Base-by-base conservation (phyloP, 2,888 invertebrate genomes). In the Tinea trinotella region DNA sequence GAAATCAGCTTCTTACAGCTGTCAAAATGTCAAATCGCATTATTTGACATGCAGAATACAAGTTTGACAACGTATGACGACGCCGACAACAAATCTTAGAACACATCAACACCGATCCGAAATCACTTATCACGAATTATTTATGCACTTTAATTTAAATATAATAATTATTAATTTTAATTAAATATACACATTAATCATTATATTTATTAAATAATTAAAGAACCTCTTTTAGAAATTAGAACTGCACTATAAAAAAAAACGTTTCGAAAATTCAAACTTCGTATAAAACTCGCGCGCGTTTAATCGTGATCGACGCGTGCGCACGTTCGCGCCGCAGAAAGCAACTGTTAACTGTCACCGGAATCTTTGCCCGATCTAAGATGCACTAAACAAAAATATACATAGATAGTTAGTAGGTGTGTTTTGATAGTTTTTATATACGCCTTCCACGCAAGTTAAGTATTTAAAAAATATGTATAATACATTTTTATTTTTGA, bases 301-400 rank as follows among this genome's bases (percentile, higher is more conserved):
- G 58, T 55, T 12, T 3, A 17, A 46, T 61, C 55, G 55, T 56
- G 59, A 24, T 55, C 64, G 69, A 71, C 82, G 84, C 84, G 84
- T 84, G 84, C 84, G 84, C 79, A 61, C 56, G 70, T 62, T 61
- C 74, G 81, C 79, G 71, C 65, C 70, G 74, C 73, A 70, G 71
- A 68, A 72, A 79, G 76, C 69, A 76, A 84, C 84, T 84, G 84
- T 71, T 76, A 70, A 65, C 62, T 57, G 24, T 50, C 46, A 19
- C n/a, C 10, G 6, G 7, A 40, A 40, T 15, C 40, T 40, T 12
- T 3, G 59, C 62, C 63, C 62, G 62, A 66, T 55, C 60, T 62
- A 64, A 66, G 67, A 68, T 65, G 63, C 59, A 57, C 57, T 57
- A 62, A 64, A 64, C 63, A 57, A 55, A 58, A 58, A n/a, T n/a